phyloP scores from a whole-genome alignment of 2,797 vertebrate genomes.

The Leptatherina wallacei region DNA sequence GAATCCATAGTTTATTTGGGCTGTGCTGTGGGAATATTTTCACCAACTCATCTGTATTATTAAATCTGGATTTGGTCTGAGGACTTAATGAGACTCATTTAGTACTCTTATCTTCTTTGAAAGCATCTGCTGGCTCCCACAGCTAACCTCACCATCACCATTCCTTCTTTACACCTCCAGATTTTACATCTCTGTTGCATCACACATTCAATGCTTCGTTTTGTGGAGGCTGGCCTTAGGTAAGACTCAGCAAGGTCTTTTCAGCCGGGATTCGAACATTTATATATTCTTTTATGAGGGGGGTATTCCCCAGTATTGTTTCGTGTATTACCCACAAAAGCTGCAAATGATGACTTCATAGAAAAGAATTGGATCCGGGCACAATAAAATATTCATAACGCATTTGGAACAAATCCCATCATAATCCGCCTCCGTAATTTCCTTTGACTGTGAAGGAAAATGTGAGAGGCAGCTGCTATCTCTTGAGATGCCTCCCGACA shows the following conservation, averaged over 20 bases:
- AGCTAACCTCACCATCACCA: constrained; percentile 5
- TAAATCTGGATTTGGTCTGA: constrained; percentile 18
- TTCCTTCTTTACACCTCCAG: constrained; percentile 6
- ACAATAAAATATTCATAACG: constrained; percentile 72
- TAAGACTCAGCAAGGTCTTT: constrained; percentile 13
- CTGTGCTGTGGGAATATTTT: constrained; percentile 4
- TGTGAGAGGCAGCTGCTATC: constrained; percentile 57
- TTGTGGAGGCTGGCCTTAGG: constrained; percentile 7
- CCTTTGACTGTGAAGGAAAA: constrained; percentile 60
- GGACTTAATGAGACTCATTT: constrained; percentile 16
- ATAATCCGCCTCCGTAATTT: constrained; percentile 65
- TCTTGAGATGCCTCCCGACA: constrained; percentile 70
- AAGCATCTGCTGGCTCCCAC: background rate
- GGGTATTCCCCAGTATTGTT: constrained; percentile 27
- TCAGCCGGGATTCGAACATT: constrained; percentile 16
- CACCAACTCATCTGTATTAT: constrained; percentile 19
- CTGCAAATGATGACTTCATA: constrained; percentile 45
- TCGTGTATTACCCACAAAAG: constrained; percentile 27
- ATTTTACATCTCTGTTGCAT: constrained; percentile 43
- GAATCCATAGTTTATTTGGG: constrained; percentile 9
- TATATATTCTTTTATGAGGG: constrained; percentile 12
- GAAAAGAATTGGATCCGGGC: constrained; percentile 27
- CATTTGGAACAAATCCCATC: constrained; percentile 68
- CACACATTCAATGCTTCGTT: constrained; percentile 25
- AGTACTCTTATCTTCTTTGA: constrained; percentile 10